Conservation (phyloP, 2,113 vertebrate genomes). For the Aramus guarauna region DNA sequence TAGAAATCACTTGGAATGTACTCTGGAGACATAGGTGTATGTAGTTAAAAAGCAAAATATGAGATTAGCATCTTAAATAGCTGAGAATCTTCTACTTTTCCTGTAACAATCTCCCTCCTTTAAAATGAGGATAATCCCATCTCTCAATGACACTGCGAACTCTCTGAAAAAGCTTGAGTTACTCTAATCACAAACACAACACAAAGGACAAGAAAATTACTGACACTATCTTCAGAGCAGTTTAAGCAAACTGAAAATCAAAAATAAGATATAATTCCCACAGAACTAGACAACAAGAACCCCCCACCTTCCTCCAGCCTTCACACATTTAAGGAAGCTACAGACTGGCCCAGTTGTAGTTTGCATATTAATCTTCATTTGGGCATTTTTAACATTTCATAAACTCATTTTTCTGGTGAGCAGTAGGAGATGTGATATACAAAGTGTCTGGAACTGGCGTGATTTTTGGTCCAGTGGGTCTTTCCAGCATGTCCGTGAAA, state of each 20-base stretch:
- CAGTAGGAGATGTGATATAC: not conserved
- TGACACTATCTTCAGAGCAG: not conserved
- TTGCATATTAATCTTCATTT: not conserved
- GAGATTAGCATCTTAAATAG: not conserved
- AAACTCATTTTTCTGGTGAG: not conserved
- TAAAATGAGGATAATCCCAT: not conserved
- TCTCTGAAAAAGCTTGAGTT: not conserved
- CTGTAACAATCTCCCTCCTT: not conserved
- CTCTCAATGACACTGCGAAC: not conserved
- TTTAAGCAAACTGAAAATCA: not conserved
- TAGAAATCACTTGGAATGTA: not conserved
- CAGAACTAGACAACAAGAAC: not conserved
- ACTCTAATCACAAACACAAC: not conserved
- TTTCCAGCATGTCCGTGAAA: not conserved
- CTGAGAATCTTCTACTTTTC: not conserved
- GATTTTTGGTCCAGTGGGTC: not conserved
- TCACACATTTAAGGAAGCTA: not conserved
- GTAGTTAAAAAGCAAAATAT: not conserved
- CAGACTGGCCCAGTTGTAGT: not conserved
- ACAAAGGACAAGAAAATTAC: not conserved
- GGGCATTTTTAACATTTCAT: not conserved
- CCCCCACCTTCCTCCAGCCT: not conserved
- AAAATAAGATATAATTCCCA: not conserved
- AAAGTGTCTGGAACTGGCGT: not conserved
- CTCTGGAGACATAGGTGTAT: not conserved